phyloP scores from a whole-genome alignment of 1,140 invertebrate genomes.

The Piezodorus guildinii region DNA sequence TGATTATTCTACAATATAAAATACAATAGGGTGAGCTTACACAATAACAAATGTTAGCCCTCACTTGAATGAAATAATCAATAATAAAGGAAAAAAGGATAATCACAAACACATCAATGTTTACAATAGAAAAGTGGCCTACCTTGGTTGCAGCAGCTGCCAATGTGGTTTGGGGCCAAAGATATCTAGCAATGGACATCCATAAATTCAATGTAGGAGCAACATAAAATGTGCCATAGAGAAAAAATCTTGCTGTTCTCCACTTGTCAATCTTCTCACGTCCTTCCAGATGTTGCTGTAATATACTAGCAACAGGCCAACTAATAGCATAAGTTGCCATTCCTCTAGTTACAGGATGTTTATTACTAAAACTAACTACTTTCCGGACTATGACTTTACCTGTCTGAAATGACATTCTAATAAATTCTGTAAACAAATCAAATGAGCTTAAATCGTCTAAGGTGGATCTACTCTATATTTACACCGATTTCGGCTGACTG shows the following conservation, averaged over 20 bases:
- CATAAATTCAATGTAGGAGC: conserved; percentile 59
- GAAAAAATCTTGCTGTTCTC: conserved; percentile 47
- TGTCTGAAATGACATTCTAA: background rate
- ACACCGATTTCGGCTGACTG: conserved; percentile 2
- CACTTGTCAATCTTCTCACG: conserved; percentile 42
- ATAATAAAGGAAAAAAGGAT: too few relatives aligned
- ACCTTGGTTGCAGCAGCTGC: conserved; percentile 56
- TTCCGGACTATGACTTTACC: conserved; percentile 31
- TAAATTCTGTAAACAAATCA: background rate
- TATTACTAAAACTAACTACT: conserved; percentile 35
- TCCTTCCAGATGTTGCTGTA: conserved; percentile 46
- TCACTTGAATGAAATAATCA: too few relatives aligned
- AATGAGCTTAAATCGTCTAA: conserved; percentile 30
- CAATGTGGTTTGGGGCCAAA: conserved; percentile 52
- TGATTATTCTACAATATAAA: too few relatives aligned
- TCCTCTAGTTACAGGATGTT: conserved; percentile 47
- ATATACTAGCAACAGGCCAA: conserved; percentile 53
- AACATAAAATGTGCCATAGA: conserved; percentile 56
- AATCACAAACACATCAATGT: too few relatives aligned
- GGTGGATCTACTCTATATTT: conserved; percentile 12
- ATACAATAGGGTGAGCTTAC: too few relatives aligned
- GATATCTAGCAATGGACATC: conserved; percentile 46
- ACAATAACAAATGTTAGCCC: too few relatives aligned
- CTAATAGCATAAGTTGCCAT: conserved; percentile 59
- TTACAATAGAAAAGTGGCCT: conserved; percentile 20